phyloP scores from a whole-genome alignment of 2,113 vertebrate species.

The Vombatus ursinus region DNA sequence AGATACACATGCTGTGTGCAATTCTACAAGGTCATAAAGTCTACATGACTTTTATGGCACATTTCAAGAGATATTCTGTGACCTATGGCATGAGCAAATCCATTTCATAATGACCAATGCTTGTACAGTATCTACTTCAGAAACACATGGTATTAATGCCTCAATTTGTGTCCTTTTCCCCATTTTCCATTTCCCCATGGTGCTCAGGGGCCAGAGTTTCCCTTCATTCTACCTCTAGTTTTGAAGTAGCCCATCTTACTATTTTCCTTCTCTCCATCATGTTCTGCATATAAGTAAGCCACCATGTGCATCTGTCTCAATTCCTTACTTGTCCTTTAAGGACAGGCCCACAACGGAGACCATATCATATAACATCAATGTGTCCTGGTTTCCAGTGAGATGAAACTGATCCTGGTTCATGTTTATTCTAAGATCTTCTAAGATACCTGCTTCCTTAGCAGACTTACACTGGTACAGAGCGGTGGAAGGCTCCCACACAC shows the following conservation, averaged over 20 bases:
- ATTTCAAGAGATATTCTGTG: not conserved
- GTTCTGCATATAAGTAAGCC: conserved; percentile 32
- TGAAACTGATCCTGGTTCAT: conserved; percentile 59
- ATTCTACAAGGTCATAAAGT: not conserved
- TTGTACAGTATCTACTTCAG: not conserved
- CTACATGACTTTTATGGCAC: not conserved
- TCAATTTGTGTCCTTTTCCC: not conserved
- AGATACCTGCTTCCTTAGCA: conserved; percentile 35
- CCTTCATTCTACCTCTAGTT: not conserved
- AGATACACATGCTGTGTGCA: not conserved
- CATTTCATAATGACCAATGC: not conserved
- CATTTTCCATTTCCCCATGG: not conserved
- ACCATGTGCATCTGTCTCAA: conserved; percentile 45
- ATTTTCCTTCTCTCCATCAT: conserved; percentile 14
- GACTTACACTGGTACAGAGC: not conserved
- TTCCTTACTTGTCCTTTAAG: conserved; percentile 15
- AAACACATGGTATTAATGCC: not conserved
- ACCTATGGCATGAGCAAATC: not conserved
- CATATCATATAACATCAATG: conserved; percentile 59
- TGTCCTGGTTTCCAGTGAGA: conserved; percentile 45
- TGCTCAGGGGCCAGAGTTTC: not conserved
- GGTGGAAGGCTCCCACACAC: not conserved
- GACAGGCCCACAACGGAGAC: conserved; percentile 65
- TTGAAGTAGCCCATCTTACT: conserved; percentile 48
- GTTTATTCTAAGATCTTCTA: conserved; percentile 62